Base-by-base conservation (phyloP, 2,113 vertebrate species). In the Raja brachyura region DNA sequence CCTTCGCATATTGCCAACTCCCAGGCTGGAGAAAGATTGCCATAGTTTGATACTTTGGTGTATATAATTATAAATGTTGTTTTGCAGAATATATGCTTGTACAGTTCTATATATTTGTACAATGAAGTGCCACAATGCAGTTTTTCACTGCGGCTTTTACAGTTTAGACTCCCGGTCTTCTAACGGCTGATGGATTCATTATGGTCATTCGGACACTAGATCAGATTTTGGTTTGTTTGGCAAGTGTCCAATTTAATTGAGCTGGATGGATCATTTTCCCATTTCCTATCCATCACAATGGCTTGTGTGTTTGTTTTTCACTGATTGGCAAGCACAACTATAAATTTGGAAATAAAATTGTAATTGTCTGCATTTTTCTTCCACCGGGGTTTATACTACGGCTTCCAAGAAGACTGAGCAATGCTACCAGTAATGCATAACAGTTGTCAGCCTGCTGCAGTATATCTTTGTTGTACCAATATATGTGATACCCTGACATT, bases 101-200 rank as follows among this genome's bases (percentile, higher is more conserved):
- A 92, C 90, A 92, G 90, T 92, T 39, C 90, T 92, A 92, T 92
- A 73, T 92, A 92, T 92, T 92, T 92, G 90, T 73, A 92, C 90
- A 63, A 90, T 90, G 31, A 90, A 68, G 61, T 90, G 88, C n/a
- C 88, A 92, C 90, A 92, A 92, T 88, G 83, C 90, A 92, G 90
- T 92, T 68, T n/a, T 48, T 73, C 39, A 31, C 68, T 92, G 83
- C 90, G 73, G 68, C 63, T 92, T 73, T 92, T n/a, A 88, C 66
- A 63, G 22, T 25, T 20, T 73, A 73, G 63, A 39, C 66, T 92
- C 90, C 73, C 68, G 18, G 66, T 68, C 90, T 70, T 18, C 68
- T 73, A 28, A 39, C 5, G 33, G 90, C 90, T 73, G 90, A 73
- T 63, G 83, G 83, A 88, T 63, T 31, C 59, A 31, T n/a, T 88